phyloP scores from a whole-genome alignment of 2,888 invertebrate species.

The Drosophila testacea region DNA sequence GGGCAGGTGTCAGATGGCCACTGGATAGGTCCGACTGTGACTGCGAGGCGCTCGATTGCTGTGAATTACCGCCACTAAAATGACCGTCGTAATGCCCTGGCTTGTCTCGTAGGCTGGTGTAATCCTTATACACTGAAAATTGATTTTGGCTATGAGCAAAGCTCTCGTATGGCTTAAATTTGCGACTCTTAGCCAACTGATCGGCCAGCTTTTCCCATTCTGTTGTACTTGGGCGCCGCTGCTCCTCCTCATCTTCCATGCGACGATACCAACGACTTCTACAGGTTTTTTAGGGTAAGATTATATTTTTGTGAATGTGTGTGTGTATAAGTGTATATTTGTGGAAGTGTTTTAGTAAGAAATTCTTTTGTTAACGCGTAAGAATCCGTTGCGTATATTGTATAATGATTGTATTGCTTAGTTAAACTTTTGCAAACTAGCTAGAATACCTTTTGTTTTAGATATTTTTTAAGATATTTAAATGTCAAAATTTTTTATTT shows the following conservation, averaged over 20 bases:
- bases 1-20: conserved; percentile 67
- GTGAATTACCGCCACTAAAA: conserved; percentile 67
- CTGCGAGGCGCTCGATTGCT: conserved; percentile 61
- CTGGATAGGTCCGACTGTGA: conserved; percentile 72
- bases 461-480: no score
- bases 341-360: conserved; percentile 41
- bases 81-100: conserved; percentile 68
- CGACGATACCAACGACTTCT: conserved; percentile 41
- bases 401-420: conserved; percentile 6
- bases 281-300: conserved; percentile 24
- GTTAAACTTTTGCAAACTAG: conserved; percentile 34
- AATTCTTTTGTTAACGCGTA: conserved; percentile 4
- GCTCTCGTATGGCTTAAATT: conserved; percentile 80
- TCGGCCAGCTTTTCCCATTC: conserved; percentile 84
- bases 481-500: no score
- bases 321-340: conserved; percentile 18
- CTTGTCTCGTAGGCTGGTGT: conserved; percentile 66
- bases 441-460: background rate
- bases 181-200: conserved; percentile 76
- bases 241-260: conserved; percentile 29
- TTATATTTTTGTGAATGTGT: conserved; percentile 15
- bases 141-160: conserved; percentile 67
- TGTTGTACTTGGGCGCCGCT: conserved; percentile 74
- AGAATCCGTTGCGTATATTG: conserved; percentile 5
- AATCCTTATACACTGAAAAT: conserved; percentile 70